phyloP scores from a whole-genome alignment of 2,888 invertebrate genomes.

The Agonum fuliginosum region DNA sequence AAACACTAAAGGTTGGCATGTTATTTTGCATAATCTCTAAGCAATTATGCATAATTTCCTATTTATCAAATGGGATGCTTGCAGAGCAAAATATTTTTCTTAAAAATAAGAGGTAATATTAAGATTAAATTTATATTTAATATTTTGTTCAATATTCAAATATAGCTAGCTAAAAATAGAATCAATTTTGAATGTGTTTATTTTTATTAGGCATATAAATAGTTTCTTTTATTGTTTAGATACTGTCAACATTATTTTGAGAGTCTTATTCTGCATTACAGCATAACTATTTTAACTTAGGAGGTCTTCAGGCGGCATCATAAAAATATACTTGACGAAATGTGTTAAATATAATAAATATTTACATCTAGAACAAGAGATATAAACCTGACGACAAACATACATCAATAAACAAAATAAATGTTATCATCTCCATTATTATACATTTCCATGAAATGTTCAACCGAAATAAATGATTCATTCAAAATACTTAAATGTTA shows the following conservation, averaged over 20 bases:
- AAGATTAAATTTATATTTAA: no score
- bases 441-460: neutral
- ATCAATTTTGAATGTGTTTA: no score
- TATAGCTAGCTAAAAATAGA: no score
- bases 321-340: slow-evolving; percentile 20
- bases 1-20: no score
- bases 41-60: no score
- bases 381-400: neutral
- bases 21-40: no score
- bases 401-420: slow-evolving; percentile 9
- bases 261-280: slow-evolving; percentile 10
- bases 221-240: neutral
- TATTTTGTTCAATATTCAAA: no score
- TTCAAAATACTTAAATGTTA: neutral
- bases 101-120: no score
- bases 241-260: neutral
- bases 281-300: neutral
- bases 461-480: slow-evolving; percentile 8
- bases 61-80: no score
- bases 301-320: neutral
- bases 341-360: slow-evolving; percentile 18
- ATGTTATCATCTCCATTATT: slow-evolving; percentile 1
- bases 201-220: no score
- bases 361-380: slow-evolving; percentile 13
- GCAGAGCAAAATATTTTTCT: no score